phyloP scores from a whole-genome alignment of 1,140 invertebrate species.

The Euwallacea similis region DNA sequence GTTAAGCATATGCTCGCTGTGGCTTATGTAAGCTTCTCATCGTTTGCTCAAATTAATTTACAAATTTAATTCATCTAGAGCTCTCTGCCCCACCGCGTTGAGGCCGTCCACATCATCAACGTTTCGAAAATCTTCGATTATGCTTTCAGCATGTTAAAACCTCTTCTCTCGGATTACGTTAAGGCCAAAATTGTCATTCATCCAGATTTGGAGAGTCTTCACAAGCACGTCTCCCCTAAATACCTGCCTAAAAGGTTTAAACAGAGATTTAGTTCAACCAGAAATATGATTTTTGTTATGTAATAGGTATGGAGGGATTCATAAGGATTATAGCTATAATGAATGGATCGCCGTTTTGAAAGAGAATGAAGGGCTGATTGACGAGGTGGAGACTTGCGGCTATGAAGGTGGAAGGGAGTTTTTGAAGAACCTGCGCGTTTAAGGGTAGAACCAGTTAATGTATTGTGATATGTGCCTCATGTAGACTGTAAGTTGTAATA shows the following conservation, averaged over 20 bases:
- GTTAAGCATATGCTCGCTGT: slow-evolving; percentile 67
- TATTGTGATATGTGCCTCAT: no score
- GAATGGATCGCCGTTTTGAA: slow-evolving; percentile 70
- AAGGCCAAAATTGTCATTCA: slow-evolving; percentile 73
- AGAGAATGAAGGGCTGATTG: slow-evolving; percentile 60
- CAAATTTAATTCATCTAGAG: slow-evolving; percentile 55
- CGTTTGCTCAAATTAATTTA: neutral
- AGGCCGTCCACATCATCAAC: slow-evolving; percentile 76
- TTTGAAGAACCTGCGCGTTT: neutral
- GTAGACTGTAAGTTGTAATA: no score
- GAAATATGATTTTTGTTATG: neutral
- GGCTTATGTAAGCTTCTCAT: slow-evolving; percentile 61
- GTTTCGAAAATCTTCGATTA: slow-evolving; percentile 80
- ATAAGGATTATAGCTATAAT: slow-evolving; percentile 70
- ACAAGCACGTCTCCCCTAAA: slow-evolving; percentile 70
- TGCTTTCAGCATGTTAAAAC: slow-evolving; percentile 75
- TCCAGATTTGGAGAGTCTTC: slow-evolving; percentile 71
- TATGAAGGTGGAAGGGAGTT: slow-evolving; percentile 52
- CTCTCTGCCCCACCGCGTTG: slow-evolving; percentile 70
- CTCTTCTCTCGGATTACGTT: slow-evolving; percentile 69
- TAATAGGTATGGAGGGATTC: slow-evolving; percentile 63
- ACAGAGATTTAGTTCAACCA: neutral
- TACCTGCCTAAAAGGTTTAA: slow-evolving; percentile 65
- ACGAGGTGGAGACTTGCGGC: slow-evolving; percentile 66
- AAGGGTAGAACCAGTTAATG: neutral